Percentiles rank a stretch among this genome's conserved stretches.
Conservation (phyloP, 2,113 vertebrate genomes). For the Gallinago media region DNA sequence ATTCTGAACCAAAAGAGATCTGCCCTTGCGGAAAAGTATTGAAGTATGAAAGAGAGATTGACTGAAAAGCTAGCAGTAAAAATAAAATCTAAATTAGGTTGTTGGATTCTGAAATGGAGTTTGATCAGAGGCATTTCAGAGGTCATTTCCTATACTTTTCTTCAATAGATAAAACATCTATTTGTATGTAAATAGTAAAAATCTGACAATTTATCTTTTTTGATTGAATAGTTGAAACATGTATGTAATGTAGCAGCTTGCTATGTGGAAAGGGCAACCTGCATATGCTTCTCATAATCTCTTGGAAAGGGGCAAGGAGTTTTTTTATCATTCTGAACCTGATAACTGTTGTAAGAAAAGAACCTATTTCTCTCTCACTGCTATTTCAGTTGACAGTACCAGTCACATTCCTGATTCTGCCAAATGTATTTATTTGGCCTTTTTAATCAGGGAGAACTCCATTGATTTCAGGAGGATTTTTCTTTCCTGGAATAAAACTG, state of each 20-base stretch:
- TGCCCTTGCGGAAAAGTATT: not conserved
- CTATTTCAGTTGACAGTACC: not conserved
- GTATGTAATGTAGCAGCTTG: not conserved
- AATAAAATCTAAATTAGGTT: not conserved
- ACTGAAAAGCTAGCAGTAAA: not conserved
- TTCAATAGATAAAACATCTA: not conserved
- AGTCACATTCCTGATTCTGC: not conserved
- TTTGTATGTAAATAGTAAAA: not conserved
- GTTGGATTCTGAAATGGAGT: not conserved
- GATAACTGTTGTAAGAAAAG: not conserved
- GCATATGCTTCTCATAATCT: not conserved
- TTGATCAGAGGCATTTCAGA: slow-evolving; percentile 7
- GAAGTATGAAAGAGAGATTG: not conserved
- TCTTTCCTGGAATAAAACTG: not conserved
- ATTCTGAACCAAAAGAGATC: not conserved
- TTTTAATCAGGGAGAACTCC: not conserved
- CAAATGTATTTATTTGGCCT: not conserved
- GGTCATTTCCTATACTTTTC: not conserved
- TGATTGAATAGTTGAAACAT: not conserved
- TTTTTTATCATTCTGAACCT: not conserved
- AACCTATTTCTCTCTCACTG: not conserved
- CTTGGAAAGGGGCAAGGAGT: not conserved
- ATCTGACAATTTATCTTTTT: not conserved
- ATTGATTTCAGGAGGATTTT: not conserved
- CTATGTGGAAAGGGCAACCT: not conserved